Evolutionary conservation across 1,140 invertebrate genomes (phyloP), one percentile per base, ranked within the genome.

Genomic region (Caenorhabditis tropicalis): DNA sequence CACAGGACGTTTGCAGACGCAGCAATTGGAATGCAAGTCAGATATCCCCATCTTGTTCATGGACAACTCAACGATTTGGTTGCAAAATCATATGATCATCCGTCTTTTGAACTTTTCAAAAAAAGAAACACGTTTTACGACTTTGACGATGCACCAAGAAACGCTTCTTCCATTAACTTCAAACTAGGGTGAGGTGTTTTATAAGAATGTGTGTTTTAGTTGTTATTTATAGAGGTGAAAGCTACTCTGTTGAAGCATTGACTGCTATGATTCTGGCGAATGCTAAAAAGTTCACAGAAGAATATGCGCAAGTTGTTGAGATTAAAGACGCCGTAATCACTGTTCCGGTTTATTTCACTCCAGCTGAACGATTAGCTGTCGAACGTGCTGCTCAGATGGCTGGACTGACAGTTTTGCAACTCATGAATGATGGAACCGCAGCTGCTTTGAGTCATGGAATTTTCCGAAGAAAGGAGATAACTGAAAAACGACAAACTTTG

Each of bases 391-490:
- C 96, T 0, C 93, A 96, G 82, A 92, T 99, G 56, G 96, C 96
- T 53, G 95, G 95, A 6, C 91, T 99, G 0, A 98, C 98, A 93
- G 91, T 94, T 7, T 91, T 99, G 7, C 46, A 98, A 90, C 56
- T 91, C n/a, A 82, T 91, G 6, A 88, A 87, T 49, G 85, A 89
- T 58, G 89, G 89, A 51, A 84, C 92, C 90, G 87, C 91, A 87
- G 96, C 98, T 86, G 98, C 96, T 10, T 93, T 99, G n/a, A 99
- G 99, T 92, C 99, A 98, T 93, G 98, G 97, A 0, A 96, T 99
- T 84, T 97, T 97, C 91, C 93, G 96, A 87, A 93, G 95, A 4
- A 97, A 98, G 92, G 96, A 97, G 91, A 98, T 99, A 88, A 99
- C 98, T 91, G 95, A 96, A 87, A 95, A 96, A 4, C 94, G 95